Percentiles rank a stretch among this genome's conserved stretches.
phyloP scores from a whole-genome alignment of 2,113 vertebrate species.

The Henicopernis longicauda region DNA sequence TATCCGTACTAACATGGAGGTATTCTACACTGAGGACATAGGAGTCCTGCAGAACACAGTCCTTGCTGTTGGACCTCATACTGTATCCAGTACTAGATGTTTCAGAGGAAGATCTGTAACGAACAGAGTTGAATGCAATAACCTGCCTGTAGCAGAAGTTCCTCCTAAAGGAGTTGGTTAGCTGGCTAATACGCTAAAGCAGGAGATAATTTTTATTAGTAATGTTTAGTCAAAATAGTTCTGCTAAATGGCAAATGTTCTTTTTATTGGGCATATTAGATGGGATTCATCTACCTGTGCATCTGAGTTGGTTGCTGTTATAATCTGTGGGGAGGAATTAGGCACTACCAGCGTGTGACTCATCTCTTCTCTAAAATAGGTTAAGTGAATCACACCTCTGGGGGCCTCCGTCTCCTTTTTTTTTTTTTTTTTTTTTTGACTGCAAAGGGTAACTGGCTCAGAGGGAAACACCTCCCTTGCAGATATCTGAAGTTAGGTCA shows the following conservation, averaged over 20 bases:
- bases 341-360: neutral
- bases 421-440: neutral
- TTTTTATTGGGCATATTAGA: neutral
- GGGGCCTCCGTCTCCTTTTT: neutral
- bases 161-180: neutral
- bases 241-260: neutral
- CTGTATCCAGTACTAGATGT: neutral
- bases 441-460: neutral
- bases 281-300: neutral
- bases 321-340: neutral
- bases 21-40: neutral
- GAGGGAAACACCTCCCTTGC: neutral
- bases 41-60: neutral
- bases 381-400: constrained; percentile 23
- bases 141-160: neutral
- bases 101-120: neutral
- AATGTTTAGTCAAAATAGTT: neutral
- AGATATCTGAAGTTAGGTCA: neutral
- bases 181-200: neutral
- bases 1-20: neutral
- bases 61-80: neutral
- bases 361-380: neutral
- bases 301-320: neutral
- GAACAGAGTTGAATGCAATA: neutral
- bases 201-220: neutral